A percentile compares a stretch with the other conserved stretches of the same genome.
phyloP scores from a whole-genome alignment of 1,140 invertebrate genomes.

The Cydia amplana region DNA sequence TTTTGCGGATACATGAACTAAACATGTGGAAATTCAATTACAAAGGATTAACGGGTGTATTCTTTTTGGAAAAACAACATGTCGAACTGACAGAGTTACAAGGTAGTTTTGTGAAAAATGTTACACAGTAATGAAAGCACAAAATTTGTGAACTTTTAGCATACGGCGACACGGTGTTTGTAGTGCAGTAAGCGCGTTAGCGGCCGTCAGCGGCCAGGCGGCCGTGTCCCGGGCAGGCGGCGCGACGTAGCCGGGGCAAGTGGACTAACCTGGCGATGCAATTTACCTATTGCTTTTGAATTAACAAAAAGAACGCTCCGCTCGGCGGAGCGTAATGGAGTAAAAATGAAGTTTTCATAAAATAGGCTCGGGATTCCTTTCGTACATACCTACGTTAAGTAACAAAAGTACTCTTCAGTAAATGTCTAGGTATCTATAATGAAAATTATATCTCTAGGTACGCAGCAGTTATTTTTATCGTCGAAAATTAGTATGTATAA shows the following conservation, averaged over 20 bases:
- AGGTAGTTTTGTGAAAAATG: conserved; percentile 2
- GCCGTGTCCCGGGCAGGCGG: not conserved
- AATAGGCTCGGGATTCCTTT: not conserved
- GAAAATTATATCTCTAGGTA: no score
- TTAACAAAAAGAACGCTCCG: not conserved
- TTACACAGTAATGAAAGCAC: not conserved
- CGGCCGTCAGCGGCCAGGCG: not conserved
- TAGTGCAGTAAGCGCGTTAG: conserved; percentile 1
- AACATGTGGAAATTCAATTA: conserved; percentile 1
- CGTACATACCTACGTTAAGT: not conserved
- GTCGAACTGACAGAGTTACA: conserved; percentile 4
- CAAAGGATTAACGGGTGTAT: not conserved
- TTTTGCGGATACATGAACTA: no score
- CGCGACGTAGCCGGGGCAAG: not conserved
- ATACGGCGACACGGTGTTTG: conserved; percentile 7
- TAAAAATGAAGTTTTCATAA: conserved; percentile 12
- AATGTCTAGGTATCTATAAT: no score
- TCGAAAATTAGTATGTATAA: no score
- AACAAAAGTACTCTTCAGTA: not conserved
- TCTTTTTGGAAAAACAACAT: not conserved
- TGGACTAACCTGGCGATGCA: conserved; percentile 7
- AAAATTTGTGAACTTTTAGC: conserved; percentile 10
- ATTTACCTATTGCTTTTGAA: conserved; percentile 19
- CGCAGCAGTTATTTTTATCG: no score
- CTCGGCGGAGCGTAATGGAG: not conserved